Base-by-base conservation (phyloP, 2,113 vertebrate species). In the Gorsachius goisagi region DNA sequence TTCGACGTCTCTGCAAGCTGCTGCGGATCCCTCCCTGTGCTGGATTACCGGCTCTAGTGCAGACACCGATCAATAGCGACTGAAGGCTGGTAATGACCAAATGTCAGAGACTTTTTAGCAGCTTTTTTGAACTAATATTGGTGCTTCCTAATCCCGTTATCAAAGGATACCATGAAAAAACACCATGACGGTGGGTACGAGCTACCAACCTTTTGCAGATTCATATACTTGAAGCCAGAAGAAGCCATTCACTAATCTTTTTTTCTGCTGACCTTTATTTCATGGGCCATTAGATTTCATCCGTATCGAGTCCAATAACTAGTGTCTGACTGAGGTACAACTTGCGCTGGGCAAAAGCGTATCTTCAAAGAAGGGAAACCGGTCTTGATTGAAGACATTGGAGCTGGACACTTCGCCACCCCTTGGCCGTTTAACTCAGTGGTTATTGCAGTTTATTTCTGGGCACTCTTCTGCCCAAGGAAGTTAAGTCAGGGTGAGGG, bases 241-340 rank as follows among this genome's bases (percentile, higher is more conserved):
- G 77, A 87, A 90, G 24, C 47, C 80, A 75, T 68, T 68, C 89
- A 78, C 56, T 95, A 92, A 93, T 26, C 64, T 74, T 74, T 92
- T 88, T 88, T 75, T 78, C 84, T 93, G 73, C 93, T 96, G 95
- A 95, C 94, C 87, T 96, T 96, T 96, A 95, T 94, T 97, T 95
- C 23, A 62, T 62, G 93, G 94, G 85, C 84, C 81, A 72, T 96
- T 91, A 94, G 78, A 72, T 93, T 96, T 81, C 84, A 62, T n/a
- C 89, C 10, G 1, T 66, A 72, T 91, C 74, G 62, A 89, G 93
- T 62, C 91, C 87, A 87, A 56, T 89, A 97, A 85, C 53, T 23
- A 69, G 49, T 82, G 66, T 33, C 89, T 85, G 80, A 87, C 73
- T 67, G 88, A 89, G 85, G 87, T 41, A 75, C 69, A 85, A 45